Percentiles rank a stretch among this genome's conserved stretches.
Conservation (phyloP, 1,140 invertebrate species). For the Bombus waltoni region DNA sequence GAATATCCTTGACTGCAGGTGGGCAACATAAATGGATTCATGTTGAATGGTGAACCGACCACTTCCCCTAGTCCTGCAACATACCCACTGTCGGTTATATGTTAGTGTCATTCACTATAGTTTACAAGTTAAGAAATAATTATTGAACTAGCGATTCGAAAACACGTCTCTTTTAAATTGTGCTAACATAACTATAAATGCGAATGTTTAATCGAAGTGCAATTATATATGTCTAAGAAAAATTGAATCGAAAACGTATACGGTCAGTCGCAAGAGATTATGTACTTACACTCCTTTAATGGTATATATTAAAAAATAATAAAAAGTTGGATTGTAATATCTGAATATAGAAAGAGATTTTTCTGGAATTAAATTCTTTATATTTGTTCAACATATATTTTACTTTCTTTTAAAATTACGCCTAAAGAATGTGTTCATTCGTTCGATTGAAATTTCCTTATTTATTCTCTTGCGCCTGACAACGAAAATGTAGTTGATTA, state of each 20-base stretch:
- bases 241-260: too few species aligned
- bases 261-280: too few species aligned
- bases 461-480: background rate
- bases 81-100: constrained; percentile 76
- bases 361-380: too few species aligned
- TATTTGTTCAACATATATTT: too few species aligned
- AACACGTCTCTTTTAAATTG: background rate
- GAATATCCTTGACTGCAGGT: constrained; percentile 93
- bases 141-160: constrained; percentile 20
- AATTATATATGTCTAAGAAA: too few species aligned
- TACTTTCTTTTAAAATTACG: background rate
- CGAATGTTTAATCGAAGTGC: too few species aligned
- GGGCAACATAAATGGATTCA: constrained; percentile 95
- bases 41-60: constrained; percentile 92
- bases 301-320: too few species aligned
- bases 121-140: constrained; percentile 26
- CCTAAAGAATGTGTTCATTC: background rate
- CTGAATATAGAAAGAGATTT: too few species aligned
- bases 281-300: too few species aligned
- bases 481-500: background rate
- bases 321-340: too few species aligned
- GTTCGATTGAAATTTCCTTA: background rate
- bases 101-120: constrained; percentile 65
- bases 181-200: background rate
- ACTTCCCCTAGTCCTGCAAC: constrained; percentile 88